phyloP scores from a whole-genome alignment of 35 echinoderm and acorn worm species.

The Apostichopus californicus region DNA sequence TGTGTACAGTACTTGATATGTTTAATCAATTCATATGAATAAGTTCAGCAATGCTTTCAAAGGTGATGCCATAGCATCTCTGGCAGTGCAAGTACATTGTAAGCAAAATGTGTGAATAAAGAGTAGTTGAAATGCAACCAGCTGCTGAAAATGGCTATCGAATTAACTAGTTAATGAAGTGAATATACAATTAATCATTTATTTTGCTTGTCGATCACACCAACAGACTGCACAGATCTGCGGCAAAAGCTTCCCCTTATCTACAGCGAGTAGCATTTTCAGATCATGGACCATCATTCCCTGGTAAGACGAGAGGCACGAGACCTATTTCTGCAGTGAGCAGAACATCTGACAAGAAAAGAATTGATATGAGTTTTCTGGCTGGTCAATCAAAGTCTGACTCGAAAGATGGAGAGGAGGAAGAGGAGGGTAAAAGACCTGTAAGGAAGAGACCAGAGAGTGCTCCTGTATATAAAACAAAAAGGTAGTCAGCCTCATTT shows the following conservation, averaged over 20 bases:
- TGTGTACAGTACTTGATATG: not conserved
- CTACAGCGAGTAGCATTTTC: slow-evolving; percentile 72
- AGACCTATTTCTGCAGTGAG: slow-evolving; percentile 69
- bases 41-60: too few species aligned
- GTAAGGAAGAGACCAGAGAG: slow-evolving; percentile 73
- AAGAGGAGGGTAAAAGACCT: slow-evolving; percentile 46
- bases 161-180: not conserved
- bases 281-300: slow-evolving; percentile 22
- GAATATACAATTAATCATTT: not conserved
- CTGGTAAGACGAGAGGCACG: slow-evolving; percentile 16
- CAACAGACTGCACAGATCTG: slow-evolving; percentile 59
- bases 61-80: too few species aligned
- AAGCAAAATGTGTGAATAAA: too few species aligned
- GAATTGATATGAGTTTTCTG: slow-evolving; percentile 83
- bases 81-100: too few species aligned
- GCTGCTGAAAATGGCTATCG: too few species aligned
- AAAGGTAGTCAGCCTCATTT: not conserved
- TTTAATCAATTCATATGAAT: too few species aligned
- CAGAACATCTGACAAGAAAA: slow-evolving; percentile 40
- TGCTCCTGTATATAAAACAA: slow-evolving; percentile 83
- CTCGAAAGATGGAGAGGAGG: slow-evolving; percentile 34
- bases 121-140: too few species aligned
- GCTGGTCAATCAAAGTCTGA: not conserved
- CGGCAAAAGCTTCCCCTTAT: slow-evolving; percentile 73
- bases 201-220: not conserved